These are phyloP conservation scores for Crypturellus undulatus DNA, from an alignment of 2,113 vertebrate species.

Conservation along the genomic window DNA sequence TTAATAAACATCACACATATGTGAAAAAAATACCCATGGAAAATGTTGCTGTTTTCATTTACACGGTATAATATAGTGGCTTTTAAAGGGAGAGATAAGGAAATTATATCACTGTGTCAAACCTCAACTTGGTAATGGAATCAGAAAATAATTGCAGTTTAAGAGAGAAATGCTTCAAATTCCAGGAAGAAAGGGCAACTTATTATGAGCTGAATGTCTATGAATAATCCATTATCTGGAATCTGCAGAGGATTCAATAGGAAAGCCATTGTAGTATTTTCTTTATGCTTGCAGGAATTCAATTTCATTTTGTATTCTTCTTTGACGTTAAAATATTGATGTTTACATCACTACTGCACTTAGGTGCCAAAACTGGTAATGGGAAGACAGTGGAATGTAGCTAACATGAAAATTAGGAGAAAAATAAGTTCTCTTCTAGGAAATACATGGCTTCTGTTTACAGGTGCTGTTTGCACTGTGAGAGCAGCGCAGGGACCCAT, in stretches of 20 bases:
- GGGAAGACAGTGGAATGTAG: conserved; percentile 17
- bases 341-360: conserved; percentile 48
- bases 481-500: neutral
- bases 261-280: conserved; percentile 18
- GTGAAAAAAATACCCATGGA: neutral
- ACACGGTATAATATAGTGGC: neutral
- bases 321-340: conserved; percentile 61
- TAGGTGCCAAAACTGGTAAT: conserved; percentile 1
- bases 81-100: conserved; percentile 36
- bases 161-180: conserved; percentile 49
- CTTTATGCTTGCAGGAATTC: conserved; percentile 47
- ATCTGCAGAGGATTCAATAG: conserved; percentile 56
- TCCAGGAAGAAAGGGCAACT: conserved; percentile 45
- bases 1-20: conserved; percentile 16
- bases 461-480: neutral
- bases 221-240: conserved; percentile 71
- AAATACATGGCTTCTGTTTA: conserved; percentile 13
- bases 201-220: conserved; percentile 49
- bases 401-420: conserved; percentile 37
- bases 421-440: neutral
- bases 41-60: conserved; percentile 31
- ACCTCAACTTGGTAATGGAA: neutral
- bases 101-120: conserved; percentile 39
- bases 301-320: conserved; percentile 60
- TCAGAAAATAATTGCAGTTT: conserved; percentile 49